Evolutionary conservation across 2,797 vertebrate genomes (phyloP).

Genomic region (Paedocypris micromegethes): DNA sequence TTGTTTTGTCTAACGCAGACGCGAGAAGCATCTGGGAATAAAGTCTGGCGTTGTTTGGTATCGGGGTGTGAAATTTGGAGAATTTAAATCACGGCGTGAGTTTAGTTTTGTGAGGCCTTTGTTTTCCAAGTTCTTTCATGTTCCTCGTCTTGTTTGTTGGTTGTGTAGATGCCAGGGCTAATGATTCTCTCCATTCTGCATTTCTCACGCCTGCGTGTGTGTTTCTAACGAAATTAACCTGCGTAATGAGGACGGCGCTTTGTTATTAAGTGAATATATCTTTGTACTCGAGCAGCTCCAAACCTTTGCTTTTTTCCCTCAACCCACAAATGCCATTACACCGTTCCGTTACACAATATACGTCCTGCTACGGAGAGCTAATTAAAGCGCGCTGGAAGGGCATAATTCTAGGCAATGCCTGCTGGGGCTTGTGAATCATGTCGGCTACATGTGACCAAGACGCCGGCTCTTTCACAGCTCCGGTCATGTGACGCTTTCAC

Average conservation of each 20-base stretch:
- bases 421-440: constrained; percentile 41
- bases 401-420: constrained; percentile 34
- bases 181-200: constrained; percentile 11
- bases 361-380: constrained; percentile 21
- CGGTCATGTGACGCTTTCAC: constrained; percentile 28
- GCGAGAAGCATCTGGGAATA: constrained; percentile 12
- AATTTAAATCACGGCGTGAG: constrained; percentile 14
- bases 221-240: neutral
- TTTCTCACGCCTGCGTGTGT: neutral
- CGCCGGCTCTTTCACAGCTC: constrained; percentile 19
- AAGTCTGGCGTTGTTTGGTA: constrained; percentile 15
- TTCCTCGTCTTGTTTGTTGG: constrained; percentile 1
- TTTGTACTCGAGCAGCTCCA: neutral
- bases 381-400: constrained; percentile 34
- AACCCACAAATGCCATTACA: constrained; percentile 11
- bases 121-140: neutral
- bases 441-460: constrained; percentile 38
- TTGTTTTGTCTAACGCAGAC: constrained; percentile 26
- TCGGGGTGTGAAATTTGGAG: constrained; percentile 22
- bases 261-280: constrained; percentile 2
- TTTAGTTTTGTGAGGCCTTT: constrained; percentile 1
- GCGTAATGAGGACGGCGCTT: neutral
- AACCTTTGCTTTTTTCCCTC: neutral
- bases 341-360: constrained; percentile 17
- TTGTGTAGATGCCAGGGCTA: neutral